Evolutionary conservation across 2,888 invertebrate species (phyloP), one percentile per base, ranked within the genome.

Genomic region (Teinopalpus imperialis): DNA sequence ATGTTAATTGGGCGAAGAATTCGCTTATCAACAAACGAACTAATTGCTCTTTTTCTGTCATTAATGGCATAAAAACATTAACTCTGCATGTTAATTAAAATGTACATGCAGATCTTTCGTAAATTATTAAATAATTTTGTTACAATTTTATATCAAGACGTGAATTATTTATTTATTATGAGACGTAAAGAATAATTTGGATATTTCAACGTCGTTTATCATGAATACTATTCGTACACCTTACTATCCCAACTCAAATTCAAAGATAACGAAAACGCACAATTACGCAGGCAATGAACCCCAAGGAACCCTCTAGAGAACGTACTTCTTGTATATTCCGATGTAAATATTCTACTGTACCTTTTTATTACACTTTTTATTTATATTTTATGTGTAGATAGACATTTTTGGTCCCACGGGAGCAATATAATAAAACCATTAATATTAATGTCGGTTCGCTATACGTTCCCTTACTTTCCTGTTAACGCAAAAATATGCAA

Each of bases 401-500:
- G 31, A 43, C 53, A 45, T 42, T 47, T 40, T 14, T 35, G 35
- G 47, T 46, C 50, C 61, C 69, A 63, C 63, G 56, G 67, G 65
- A 54, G 69, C 59, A 63, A 69, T 70, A 66, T 78, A 74, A 75
- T 79, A 66, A 73, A 59, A 64, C 66, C 67, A 80, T 82, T 75
- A 78, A 82, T 81, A 81, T 81, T 79, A 71, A 82, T 78, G 63
- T 45, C 34, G 48, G 55, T 45, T 54, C 56, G 49, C 49, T 37
- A 57, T 55, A 48, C 46, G 48, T 49, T 54, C 64, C 64, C 67
- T 60, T 70, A 67, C 51, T 52, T 54, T 65, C 63, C 67, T 60
- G 69, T 72, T 70, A 70, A 63, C 64, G 62, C 63, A 63, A 69
- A 72, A 77, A 75, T 72, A 79, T 81, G 82, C 70, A 79, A 77